Evolutionary conservation across 2,797 vertebrate genomes (phyloP).

Genomic region (Allenopithecus nigroviridis): DNA sequence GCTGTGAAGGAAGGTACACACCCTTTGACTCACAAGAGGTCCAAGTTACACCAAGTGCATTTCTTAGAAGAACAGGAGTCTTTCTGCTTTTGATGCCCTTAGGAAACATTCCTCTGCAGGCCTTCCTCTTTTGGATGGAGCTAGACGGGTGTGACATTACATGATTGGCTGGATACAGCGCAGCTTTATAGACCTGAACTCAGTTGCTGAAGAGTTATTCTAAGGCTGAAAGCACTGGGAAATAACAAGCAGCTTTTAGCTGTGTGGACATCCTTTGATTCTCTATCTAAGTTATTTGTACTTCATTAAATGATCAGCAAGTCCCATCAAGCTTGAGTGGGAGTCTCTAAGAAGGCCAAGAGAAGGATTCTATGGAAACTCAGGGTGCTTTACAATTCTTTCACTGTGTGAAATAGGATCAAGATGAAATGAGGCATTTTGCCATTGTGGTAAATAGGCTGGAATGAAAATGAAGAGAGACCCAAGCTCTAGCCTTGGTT

Average conservation of each 20-base stretch:
- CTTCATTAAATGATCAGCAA: conserved; percentile 52
- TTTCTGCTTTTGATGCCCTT: background rate
- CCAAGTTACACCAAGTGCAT: background rate
- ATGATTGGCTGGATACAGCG: background rate
- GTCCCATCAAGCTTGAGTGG: conserved; percentile 3
- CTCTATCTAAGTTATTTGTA: conserved; percentile 38
- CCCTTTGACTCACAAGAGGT: background rate
- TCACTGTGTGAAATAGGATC: conserved; percentile 21
- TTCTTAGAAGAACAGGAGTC: background rate
- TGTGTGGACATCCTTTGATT: background rate
- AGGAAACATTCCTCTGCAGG: background rate
- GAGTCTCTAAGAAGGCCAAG: conserved; percentile 15
- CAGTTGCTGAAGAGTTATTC: conserved; percentile 34
- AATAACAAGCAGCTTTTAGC: conserved; percentile 48
- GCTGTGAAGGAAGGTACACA: background rate
- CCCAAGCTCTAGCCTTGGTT: background rate
- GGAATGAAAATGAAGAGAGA: background rate
- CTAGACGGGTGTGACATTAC: background rate
- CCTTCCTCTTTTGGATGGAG: background rate
- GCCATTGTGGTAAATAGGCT: background rate
- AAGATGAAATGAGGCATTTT: conserved; percentile 25
- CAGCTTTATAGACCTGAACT: background rate
- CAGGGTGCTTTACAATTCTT: background rate
- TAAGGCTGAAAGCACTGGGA: background rate
- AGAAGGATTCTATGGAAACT: background rate